Evolutionary conservation across 2,113 vertebrate genomes (phyloP).

Genomic region (Sander lucioperca): DNA sequence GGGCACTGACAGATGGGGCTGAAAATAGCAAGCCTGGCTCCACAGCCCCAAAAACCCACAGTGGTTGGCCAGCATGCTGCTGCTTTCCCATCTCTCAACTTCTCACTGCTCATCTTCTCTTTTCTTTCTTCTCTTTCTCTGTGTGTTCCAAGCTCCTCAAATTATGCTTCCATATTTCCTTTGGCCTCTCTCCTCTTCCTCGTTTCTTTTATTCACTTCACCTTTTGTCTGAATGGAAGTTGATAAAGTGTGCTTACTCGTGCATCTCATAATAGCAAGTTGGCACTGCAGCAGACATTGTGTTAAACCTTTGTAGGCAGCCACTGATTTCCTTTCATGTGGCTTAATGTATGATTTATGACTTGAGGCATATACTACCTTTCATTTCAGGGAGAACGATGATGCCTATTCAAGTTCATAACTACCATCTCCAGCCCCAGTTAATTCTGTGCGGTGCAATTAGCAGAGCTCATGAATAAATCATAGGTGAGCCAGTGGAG

Average conservation of each 20-base stretch:
- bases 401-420: constrained; percentile 64
- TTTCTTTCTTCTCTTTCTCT: constrained; percentile 37
- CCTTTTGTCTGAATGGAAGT: constrained; percentile 57
- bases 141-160: constrained; percentile 30
- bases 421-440: constrained; percentile 45
- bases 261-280: constrained; percentile 39
- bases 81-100: constrained; percentile 57
- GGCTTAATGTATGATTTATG: constrained; percentile 71
- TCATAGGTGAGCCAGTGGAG: constrained; percentile 48
- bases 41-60: constrained; percentile 72
- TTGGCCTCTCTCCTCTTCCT: constrained; percentile 21
- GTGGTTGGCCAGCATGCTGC: constrained; percentile 46
- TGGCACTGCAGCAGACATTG: constrained; percentile 43
- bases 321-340: constrained; percentile 69
- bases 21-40: constrained; percentile 79
- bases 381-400: constrained; percentile 59
- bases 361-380: constrained; percentile 59
- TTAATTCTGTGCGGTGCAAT: constrained; percentile 73
- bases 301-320: constrained; percentile 55
- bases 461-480: constrained; percentile 77
- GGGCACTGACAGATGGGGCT: constrained; percentile 82
- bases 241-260: constrained; percentile 48
- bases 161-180: constrained; percentile 51
- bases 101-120: constrained; percentile 43
- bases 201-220: constrained; percentile 52